Percentiles rank a stretch among this genome's conserved stretches.
These are phyloP conservation scores for Terrapene triunguis DNA, from an alignment of 2,113 vertebrate species.

Conservation along the genomic window DNA sequence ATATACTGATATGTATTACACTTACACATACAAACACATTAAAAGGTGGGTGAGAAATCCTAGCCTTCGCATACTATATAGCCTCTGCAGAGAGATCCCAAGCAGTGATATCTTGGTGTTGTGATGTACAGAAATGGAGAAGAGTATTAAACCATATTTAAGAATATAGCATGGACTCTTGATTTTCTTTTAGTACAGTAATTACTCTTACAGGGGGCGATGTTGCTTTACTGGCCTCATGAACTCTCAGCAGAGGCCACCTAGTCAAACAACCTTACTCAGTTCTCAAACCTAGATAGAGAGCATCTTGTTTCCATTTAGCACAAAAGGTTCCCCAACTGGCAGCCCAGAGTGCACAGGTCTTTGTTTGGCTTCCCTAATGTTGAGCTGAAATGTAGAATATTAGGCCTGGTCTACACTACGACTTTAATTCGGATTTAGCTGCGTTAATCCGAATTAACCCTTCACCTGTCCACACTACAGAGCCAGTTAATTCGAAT, in stretches of 20 bases:
- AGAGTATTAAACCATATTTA: conserved; percentile 94
- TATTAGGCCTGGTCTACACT: too few relatives aligned
- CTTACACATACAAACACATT: conserved; percentile 84
- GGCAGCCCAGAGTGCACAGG: background rate
- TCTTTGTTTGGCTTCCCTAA: background rate
- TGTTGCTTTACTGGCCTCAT: background rate
- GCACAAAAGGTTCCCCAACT: background rate
- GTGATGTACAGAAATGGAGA: conserved; percentile 93
- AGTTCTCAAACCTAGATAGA: background rate
- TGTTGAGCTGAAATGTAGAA: background rate
- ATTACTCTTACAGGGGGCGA: background rate
- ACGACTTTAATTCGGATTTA: too few relatives aligned
- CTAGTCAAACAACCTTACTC: background rate
- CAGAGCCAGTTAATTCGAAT: too few relatives aligned
- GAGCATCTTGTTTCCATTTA: background rate
- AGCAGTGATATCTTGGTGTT: conserved; percentile 90
- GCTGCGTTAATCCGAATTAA: too few relatives aligned
- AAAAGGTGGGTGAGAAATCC: conserved; percentile 78
- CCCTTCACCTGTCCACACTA: too few relatives aligned
- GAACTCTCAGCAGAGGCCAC: background rate
- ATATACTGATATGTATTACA: conserved; percentile 89
- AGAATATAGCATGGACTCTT: conserved; percentile 85
- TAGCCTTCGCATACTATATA: conserved; percentile 86
- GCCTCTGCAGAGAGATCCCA: conserved; percentile 88
- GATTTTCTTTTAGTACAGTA: conserved; percentile 59